Percentiles rank a stretch among this genome's conserved stretches.
Conservation (phyloP, 2,888 invertebrate genomes). For the Tetanocera ferruginea region DNA sequence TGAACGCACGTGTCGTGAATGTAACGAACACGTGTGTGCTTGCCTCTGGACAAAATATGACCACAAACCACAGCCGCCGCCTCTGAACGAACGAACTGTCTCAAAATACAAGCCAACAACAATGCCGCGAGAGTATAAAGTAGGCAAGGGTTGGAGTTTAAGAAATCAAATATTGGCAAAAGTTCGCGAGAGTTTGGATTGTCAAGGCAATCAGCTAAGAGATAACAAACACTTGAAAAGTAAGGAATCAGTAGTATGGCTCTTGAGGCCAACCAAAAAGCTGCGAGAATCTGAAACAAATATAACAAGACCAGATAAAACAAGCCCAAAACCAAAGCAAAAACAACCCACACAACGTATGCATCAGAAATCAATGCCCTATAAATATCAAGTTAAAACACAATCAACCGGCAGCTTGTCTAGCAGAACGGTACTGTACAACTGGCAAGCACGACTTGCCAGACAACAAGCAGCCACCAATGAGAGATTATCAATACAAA, state of each 20-base stretch:
- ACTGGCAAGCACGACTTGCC: background rate
- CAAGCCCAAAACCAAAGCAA: background rate
- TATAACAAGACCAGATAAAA: background rate
- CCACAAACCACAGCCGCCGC: background rate
- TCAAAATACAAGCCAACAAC: background rate
- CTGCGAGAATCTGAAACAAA: constrained; percentile 24
- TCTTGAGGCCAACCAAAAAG: constrained; percentile 34
- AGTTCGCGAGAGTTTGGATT: constrained; percentile 36
- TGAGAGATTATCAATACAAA: background rate
- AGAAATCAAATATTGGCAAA: constrained; percentile 27
- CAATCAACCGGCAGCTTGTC: background rate
- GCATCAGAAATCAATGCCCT: background rate
- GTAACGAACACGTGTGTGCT: constrained; percentile 19
- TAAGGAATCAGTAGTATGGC: constrained; percentile 35
- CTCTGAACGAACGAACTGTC: background rate
- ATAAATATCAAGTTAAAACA: background rate
- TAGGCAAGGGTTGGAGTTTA: constrained; percentile 6
- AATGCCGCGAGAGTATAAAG: background rate
- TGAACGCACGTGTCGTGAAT: constrained; percentile 14
- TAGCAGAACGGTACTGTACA: background rate
- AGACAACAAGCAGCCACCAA: background rate
- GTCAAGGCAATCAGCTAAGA: background rate
- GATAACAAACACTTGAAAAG: background rate
- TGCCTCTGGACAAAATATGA: background rate
- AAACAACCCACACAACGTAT: background rate